Percentiles rank a stretch among this genome's conserved stretches.
phyloP scores from a whole-genome alignment of 2,797 vertebrate genomes.

The Taenioides sp. region DNA sequence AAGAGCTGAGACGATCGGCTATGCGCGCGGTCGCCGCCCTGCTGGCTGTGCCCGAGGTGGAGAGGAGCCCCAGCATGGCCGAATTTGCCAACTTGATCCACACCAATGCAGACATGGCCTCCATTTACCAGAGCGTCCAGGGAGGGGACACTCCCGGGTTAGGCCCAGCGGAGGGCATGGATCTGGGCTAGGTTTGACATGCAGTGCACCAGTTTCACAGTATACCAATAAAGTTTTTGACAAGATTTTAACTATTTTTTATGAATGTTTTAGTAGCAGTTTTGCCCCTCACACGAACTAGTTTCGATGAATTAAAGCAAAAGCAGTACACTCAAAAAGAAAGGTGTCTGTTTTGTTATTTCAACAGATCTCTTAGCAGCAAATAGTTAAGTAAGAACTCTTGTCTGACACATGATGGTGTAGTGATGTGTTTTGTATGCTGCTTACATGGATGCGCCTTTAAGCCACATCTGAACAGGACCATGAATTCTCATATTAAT shows the following conservation, averaged over 20 bases:
- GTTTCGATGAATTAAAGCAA: constrained; percentile 29
- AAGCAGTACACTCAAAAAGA: constrained; percentile 2
- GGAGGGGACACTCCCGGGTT: constrained; percentile 78
- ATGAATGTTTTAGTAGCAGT: neutral
- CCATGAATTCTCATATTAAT: no score
- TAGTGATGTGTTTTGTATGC: no score
- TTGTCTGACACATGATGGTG: no score
- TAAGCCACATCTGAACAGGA: no score
- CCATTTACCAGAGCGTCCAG: constrained; percentile 91
- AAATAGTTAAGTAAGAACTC: neutral
- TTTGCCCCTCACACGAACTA: neutral
- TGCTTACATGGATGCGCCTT: no score
- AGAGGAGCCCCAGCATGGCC: constrained; percentile 86
- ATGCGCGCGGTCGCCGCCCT: constrained; percentile 92
- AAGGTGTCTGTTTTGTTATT: neutral
- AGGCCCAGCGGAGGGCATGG: constrained; percentile 81
- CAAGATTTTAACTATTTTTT: neutral
- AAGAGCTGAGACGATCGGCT: constrained; percentile 90
- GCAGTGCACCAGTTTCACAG: neutral
- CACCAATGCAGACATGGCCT: constrained; percentile 85
- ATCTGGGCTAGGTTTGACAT: constrained; percentile 79
- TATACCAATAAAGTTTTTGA: neutral
- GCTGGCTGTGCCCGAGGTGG: constrained; percentile 88
- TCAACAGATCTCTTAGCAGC: neutral
- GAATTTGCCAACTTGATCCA: constrained; percentile 92